Conservation (phyloP, 2,797 vertebrate genomes). For the Apogon hyalosoma region DNA sequence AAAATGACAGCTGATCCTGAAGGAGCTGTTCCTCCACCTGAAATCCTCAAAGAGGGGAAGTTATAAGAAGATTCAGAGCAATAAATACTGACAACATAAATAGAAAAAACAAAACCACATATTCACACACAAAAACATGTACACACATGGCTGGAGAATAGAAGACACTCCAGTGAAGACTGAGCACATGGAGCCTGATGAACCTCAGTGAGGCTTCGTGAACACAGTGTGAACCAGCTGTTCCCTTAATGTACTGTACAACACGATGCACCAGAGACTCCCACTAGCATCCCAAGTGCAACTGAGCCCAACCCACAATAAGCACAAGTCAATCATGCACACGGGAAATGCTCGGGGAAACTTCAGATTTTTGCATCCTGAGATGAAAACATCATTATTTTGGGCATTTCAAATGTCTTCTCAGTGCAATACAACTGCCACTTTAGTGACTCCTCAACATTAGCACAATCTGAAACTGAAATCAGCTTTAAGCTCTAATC, state of each 20-base stretch:
- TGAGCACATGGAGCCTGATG: constrained; percentile 16
- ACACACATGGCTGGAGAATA: constrained; percentile 1
- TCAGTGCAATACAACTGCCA: constrained; percentile 25
- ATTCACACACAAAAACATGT: not conserved
- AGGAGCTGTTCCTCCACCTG: constrained; percentile 28
- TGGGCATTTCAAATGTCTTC: constrained; percentile 12
- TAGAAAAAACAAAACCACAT: not conserved
- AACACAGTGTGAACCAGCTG: not conserved
- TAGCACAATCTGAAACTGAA: constrained; percentile 5
- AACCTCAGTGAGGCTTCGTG: constrained; percentile 8
- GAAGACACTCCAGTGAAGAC: constrained; percentile 34
- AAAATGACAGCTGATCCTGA: constrained; percentile 51
- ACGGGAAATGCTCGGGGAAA: constrained; percentile 27
- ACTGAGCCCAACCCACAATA: constrained; percentile 10
- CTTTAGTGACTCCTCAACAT: constrained; percentile 30
- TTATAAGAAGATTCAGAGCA: constrained; percentile 39
- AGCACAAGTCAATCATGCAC: constrained; percentile 31
- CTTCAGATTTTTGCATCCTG: constrained; percentile 11
- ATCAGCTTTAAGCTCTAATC: not conserved
- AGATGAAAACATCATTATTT: not conserved
- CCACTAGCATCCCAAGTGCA: constrained; percentile 31
- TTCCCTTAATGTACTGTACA: constrained; percentile 9
- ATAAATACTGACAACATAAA: constrained; percentile 3
- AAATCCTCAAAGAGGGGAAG: constrained; percentile 58
- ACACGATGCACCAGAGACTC: constrained; percentile 9